Percentiles rank a stretch among this genome's conserved stretches.
Conservation (phyloP, 2,888 invertebrate genomes). For the Tenthredo scrophulariae region DNA sequence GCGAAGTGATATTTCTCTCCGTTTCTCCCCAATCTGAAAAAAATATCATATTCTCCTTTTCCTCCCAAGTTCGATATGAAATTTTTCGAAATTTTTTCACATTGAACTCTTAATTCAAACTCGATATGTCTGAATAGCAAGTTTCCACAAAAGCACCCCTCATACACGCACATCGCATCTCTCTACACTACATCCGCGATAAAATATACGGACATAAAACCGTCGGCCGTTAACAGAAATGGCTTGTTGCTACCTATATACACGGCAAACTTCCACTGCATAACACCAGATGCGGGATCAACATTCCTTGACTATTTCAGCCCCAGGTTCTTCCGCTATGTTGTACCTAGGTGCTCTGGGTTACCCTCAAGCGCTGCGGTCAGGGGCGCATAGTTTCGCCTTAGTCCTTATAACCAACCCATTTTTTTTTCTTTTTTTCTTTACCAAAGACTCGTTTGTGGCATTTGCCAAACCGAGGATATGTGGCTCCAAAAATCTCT, state of each 20-base stretch:
- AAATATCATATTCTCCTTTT: background rate
- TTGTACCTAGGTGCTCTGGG: background rate
- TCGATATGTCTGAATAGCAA: background rate
- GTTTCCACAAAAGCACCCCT: background rate
- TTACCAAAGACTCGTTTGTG: background rate
- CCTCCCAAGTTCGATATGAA: background rate
- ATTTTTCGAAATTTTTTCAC: background rate
- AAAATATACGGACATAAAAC: conserved; percentile 17
- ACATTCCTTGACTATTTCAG: conserved; percentile 26
- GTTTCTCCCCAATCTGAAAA: background rate
- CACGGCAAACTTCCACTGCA: background rate
- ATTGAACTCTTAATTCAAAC: background rate
- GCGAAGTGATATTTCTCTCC: background rate
- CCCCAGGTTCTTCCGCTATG: background rate
- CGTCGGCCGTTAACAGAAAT: conserved; percentile 1
- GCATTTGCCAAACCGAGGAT: too few relatives aligned
- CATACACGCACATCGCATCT: background rate
- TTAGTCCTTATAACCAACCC: background rate
- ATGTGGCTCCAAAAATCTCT: too few relatives aligned
- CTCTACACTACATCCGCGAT: background rate
- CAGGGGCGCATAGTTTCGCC: background rate
- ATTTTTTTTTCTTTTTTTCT: too few relatives aligned
- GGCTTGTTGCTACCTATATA: background rate
- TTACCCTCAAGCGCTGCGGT: background rate
- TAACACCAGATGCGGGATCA: conserved; percentile 15